Evolutionary conservation across 1,140 invertebrate genomes (phyloP), one percentile per base, ranked within the genome.

Genomic region (Pseudomyrmex concolor): DNA sequence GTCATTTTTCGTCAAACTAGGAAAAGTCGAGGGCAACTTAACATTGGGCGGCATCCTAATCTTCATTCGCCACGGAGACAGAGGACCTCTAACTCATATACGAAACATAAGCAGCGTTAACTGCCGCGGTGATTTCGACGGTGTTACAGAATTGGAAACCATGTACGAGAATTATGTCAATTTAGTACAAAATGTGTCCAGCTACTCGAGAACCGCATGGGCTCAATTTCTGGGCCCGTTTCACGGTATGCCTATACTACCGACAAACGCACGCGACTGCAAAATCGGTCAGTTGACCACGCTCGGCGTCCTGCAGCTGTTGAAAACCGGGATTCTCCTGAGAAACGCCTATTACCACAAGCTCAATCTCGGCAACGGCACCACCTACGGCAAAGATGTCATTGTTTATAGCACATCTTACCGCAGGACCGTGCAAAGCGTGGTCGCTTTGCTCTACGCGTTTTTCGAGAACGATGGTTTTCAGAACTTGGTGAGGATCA

Each of bases 381-480:
- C 93, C 17, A 66, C 93, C 45, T 89, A 88, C 19, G 93, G 93
- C 88, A 95, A 96, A 19, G 96, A 97, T 73, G 94, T 98, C 25
- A 92, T 96, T 25, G 95, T 97, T 2, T 97, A 97, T 90, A 97
- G 97, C 80, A 99, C 98, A 0, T 95, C 97, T 54, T 98, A 98
- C 92, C 94, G 97, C 8, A 95, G 98, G 89, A 99, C 98, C 12
- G 98, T 98, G 86, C 98, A 99, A 92, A 98, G 98, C 90, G 96
- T 97, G 4, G 93, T 98, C 54, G 97, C 97, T 2, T 95, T 98
- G 83, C 91, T 98, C 12, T 98, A 96, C 94, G 96, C 97, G 0
- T 95, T 98, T 78, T 92, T 98, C 22, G 95, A 96, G 12, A 93
- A 95, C 4, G 95, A 96, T 66, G 90, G 84, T 34, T 94, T 95